Base-by-base conservation (phyloP, 2,888 invertebrate species). In the Onchidella celtica region DNA sequence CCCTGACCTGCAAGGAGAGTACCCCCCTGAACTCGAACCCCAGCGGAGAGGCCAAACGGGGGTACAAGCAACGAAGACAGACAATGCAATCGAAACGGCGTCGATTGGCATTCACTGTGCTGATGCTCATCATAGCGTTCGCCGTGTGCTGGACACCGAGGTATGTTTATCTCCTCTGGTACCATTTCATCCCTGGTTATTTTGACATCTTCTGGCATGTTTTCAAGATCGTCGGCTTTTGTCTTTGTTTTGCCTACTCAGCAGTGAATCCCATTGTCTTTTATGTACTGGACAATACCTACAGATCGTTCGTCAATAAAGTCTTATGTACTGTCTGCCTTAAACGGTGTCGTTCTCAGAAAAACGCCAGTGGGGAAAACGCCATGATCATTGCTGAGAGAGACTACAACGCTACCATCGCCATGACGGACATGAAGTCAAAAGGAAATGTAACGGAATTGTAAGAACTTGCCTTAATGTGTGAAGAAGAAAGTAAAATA, bases 121-220 rank as follows among this genome's bases (percentile, higher is more conserved):
- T 90, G 34, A 84, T 83, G 14, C 87, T 90, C 36, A 87, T 90
- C 36, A 65, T 86, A 11, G 83, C 87, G 3, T 91, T 91, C 83
- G 81, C 87, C 76, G 47, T 89, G 47, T 89, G 90, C 75, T 91
- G 90, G 90, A 81, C 89, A 14, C 90, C 90, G 0, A 84, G 89
- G 17, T 88, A 90, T 74, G 82, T 88, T 47, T 90, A 86, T 85
- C 70, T 87, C 40, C 81, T 91, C 34, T 90, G 90, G 90, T 90
- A 77, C 82, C 78, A 88, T 85, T 90, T 87, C 81, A 85, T 86
- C 73, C 85, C 87, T 1, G 81, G 84, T 0, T 63, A 70, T 24
- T 90, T 80, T 84, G 87, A 88, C 82, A 65, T 83, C 65, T 88
- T 88, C 84, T 91, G 91, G 91, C 88, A 89, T 80, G 81, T 88